Base-by-base conservation (phyloP, 2,797 vertebrate species). In the Chaunax sp. region DNA sequence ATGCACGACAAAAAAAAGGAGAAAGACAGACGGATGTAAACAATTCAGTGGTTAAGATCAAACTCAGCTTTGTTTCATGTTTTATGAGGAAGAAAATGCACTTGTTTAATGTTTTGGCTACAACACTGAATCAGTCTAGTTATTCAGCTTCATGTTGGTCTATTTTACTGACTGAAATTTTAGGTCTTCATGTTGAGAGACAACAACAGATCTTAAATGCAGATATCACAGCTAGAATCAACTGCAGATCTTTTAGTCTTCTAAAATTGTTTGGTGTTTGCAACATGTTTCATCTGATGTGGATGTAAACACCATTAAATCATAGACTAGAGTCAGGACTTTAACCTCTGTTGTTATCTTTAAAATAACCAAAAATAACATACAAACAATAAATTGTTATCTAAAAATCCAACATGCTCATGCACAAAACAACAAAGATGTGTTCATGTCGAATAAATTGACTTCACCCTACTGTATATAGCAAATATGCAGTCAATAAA, bases 401-500 rank as follows among this genome's bases (percentile, higher is more conserved):
- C n/a, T n/a, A n/a, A 68, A 61, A 64, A 64, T 50, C 26, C 49
- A 54, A 43, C 22, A 55, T 15, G 4, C 20, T 30, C n/a, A 13
- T 26, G 40, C 56, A 64, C n/a, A 57, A 30, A 72, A 67, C 45
- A 58, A 66, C 22, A 54, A 19, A 22, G 38, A 46, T 11, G 3
- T 63, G 22, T 47, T 14, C 41, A 4, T 64, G 33, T 26, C 18
- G 25, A 15, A 20, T 45, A 26, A 25, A 26, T 57, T 50, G 47
- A 67, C 28, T 12, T 28, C 13, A 44, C 25, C 50, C 7, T 10
- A 11, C n/a, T n/a, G n/a, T n/a, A n/a, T 22, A 50, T 51, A 65
- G 30, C 47, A 64, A 63, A 64, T 53, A 73, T 61, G 22, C 64
- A 35, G 41, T 56, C 43, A 53, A 82, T 83, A 40, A 75, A 84